Evolutionary conservation across 2,888 invertebrate genomes (phyloP), one percentile per base, ranked within the genome.

Genomic region (Drosophila bunnanda): DNA sequence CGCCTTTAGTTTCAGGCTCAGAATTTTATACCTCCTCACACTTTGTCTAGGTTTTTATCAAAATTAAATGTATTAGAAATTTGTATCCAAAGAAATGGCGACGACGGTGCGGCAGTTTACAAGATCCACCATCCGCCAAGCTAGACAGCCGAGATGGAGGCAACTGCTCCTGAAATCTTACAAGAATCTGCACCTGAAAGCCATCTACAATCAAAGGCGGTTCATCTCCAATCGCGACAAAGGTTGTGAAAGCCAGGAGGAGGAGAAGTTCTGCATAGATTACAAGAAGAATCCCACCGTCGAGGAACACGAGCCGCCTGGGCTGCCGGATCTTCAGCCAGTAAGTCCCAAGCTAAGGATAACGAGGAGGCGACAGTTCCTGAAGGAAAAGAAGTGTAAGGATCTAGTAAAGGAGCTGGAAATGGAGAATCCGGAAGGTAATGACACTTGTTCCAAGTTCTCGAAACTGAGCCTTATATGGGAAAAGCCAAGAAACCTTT

Each of bases 121-220:
- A 10, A 39, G 48, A 34, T 22, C 46, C 13, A n/a, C 48, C 0
- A 12, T 32, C 5, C 28, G 20, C n/a, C 46, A 39, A 2, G 39
- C 54, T n/a, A 32, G 20, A 13, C 66, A 34, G 20, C 34, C 55
- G 15, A 15, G 22, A 22, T 68, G 46, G 68, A 46, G 34, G n/a
- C 41, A n/a, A 5, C n/a, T 64, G 25, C 38, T 39, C 20, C 17
- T 32, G 6, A 28, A 13, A 7, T 28, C 38, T 4, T 25, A 22
- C 6, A 43, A n/a, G 6, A 44, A 52, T 2, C 15, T 43, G 36
- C 50, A 53, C 2, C 9, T 36, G 2, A 4, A 22, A 9, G 30
- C 22, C 32, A n/a, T 38, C 52, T 25, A n/a, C 22, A 44, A 17
- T 0, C 62, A 10, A 2, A 22, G 17, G 5, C 7, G 12, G 7